Evolutionary conservation across 2,888 invertebrate genomes (phyloP).

Genomic region (Amblyteles armatorius): DNA sequence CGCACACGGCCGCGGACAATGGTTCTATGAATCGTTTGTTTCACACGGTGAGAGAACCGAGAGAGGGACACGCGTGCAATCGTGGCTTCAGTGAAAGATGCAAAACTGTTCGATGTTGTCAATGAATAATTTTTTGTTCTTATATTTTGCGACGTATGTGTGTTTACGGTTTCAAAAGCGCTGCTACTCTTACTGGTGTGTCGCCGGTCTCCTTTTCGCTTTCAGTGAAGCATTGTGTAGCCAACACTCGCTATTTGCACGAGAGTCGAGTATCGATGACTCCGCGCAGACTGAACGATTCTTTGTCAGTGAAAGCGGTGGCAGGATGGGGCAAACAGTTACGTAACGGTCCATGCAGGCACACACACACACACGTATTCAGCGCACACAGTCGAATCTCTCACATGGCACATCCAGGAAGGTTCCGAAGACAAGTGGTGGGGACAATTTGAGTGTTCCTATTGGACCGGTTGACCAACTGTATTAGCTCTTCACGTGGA

Average conservation of each 20-base stretch:
- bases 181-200: slow-evolving; percentile 5
- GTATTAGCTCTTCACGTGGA: too few species aligned
- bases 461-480: too few species aligned
- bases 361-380: not conserved
- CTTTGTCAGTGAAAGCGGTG: slow-evolving; percentile 50
- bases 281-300: slow-evolving; percentile 58
- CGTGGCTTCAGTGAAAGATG: not conserved
- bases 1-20: slow-evolving; percentile 3
- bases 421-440: too few species aligned
- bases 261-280: slow-evolving; percentile 52
- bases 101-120: not conserved
- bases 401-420: too few species aligned
- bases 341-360: slow-evolving; percentile 28
- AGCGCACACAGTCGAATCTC: not conserved
- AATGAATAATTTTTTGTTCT: slow-evolving; percentile 22
- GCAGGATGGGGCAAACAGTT: slow-evolving; percentile 30
- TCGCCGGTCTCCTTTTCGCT: slow-evolving; percentile 14
- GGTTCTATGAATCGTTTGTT: slow-evolving; percentile 8
- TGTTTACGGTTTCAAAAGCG: slow-evolving; percentile 30
- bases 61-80: not conserved
- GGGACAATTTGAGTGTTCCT: too few species aligned
- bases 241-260: slow-evolving; percentile 26
- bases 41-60: not conserved
- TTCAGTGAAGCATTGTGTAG: slow-evolving; percentile 36
- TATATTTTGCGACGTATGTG: slow-evolving; percentile 35